phyloP scores from a whole-genome alignment of 2,113 vertebrate species.

The Oenanthe melanoleuca region DNA sequence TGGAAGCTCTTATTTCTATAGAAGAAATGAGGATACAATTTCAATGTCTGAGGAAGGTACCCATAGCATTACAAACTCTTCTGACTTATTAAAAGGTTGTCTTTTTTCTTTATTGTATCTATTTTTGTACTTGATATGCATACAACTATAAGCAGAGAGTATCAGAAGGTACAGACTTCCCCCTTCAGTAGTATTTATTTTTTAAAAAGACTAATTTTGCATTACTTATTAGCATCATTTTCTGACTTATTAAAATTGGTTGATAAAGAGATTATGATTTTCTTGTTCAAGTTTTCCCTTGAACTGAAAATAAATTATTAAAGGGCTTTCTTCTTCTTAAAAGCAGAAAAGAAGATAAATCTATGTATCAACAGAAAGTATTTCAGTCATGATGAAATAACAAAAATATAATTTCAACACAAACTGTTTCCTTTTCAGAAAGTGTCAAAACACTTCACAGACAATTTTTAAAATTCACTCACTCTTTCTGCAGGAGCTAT shows the following conservation, averaged over 20 bases:
- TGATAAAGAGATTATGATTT: background rate
- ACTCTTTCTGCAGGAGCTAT: background rate
- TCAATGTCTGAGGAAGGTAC: background rate
- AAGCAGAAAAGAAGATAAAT: background rate
- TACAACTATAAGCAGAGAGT: background rate
- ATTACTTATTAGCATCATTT: background rate
- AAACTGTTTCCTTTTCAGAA: background rate
- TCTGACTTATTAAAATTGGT: background rate
- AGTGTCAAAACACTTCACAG: conserved; percentile 22
- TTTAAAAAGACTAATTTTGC: background rate
- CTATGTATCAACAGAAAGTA: background rate
- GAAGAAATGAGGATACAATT: background rate
- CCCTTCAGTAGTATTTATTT: background rate
- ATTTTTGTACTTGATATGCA: background rate
- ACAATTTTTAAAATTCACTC: background rate
- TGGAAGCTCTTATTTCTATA: background rate
- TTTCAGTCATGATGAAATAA: background rate
- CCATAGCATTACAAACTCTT: background rate
- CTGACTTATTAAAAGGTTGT: background rate
- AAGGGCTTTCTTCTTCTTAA: background rate
- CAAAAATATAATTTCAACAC: background rate
- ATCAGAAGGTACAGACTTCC: background rate
- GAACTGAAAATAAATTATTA: background rate
- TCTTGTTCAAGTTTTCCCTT: background rate
- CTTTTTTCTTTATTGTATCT: background rate